These are phyloP conservation scores for Sinocyclocheilus maitianheensis DNA, from an alignment of 2,113 vertebrate genomes.

Conservation along the genomic window DNA sequence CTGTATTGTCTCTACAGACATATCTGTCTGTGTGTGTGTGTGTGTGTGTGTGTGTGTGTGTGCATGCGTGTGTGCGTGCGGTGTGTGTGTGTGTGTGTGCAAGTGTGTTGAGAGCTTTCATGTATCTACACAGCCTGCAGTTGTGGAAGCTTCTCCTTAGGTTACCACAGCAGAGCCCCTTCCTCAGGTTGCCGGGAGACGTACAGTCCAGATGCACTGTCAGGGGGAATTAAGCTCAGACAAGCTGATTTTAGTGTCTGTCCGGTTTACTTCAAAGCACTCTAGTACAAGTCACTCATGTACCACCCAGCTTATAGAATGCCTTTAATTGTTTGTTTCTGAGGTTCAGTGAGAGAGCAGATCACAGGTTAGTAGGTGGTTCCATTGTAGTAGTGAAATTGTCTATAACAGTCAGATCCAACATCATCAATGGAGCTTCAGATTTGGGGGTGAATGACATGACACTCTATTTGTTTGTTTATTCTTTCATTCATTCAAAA, in stretches of 20 bases:
- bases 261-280: constrained; percentile 66
- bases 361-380: constrained; percentile 3
- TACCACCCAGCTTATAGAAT: constrained; percentile 4
- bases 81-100: constrained; percentile 22
- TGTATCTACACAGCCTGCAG: constrained; percentile 19
- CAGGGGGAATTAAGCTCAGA: constrained; percentile 74
- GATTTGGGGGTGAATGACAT: not conserved
- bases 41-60: constrained; percentile 36
- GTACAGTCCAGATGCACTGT: constrained; percentile 66
- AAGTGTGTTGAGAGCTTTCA: not conserved
- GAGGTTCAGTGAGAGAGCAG: not conserved
- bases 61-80: constrained; percentile 1
- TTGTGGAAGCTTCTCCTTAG: constrained; percentile 37
- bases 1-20: constrained; percentile 2
- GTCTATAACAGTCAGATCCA: not conserved
- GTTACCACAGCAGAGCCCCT: constrained; percentile 47
- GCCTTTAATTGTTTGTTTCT: not conserved
- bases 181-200: constrained; percentile 64
- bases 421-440: not conserved
- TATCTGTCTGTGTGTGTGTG: constrained; percentile 30
- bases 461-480: not conserved
- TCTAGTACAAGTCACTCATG: constrained; percentile 1
- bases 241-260: constrained; percentile 76
- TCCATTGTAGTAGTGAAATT: not conserved
- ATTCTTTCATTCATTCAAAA: not conserved